Evolutionary conservation across 2,888 invertebrate species (phyloP), one percentile per base, ranked within the genome.

Genomic region (Sinotaia quadrata): DNA sequence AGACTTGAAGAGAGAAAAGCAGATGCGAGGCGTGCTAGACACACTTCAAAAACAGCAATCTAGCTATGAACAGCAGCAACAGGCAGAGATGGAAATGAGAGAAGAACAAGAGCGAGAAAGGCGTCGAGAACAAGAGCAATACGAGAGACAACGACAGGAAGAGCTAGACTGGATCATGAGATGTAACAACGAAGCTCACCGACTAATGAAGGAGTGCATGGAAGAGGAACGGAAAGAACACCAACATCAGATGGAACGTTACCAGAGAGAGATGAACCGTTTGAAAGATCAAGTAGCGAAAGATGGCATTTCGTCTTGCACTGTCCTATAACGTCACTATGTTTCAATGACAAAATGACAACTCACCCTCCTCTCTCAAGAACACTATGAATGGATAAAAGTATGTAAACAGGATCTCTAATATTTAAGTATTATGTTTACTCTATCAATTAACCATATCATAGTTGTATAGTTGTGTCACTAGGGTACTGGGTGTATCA

Each of bases 251-350:
- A 44, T 56, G 12, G 29, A 41, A 24, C 29, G 15, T n/a, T 27
- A 52, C 8, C 24, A 33, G 15, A 12, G 18, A 15, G 65, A 65
- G 56, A 65, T 65, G 65, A 36, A 44, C 15, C 27, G 21, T 1
- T 15, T 75, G 24, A 77, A 74, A 72, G 66, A 65, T 24, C 68
- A 73, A 36, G 61, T 75, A n/a, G 74, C 74, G n/a, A n/a, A n/a
- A n/a, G n/a, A n/a, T n/a, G n/a, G n/a, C n/a, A n/a, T n/a, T n/a
- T n/a, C n/a, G n/a, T n/a, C n/a, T n/a, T n/a, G n/a, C n/a, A n/a
- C n/a, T n/a, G n/a, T n/a, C n/a, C n/a, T n/a, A n/a, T n/a, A n/a
- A n/a, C n/a, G n/a, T n/a, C n/a, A n/a, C n/a, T n/a, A n/a, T n/a
- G n/a, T n/a, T n/a, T n/a, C n/a, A n/a, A n/a, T n/a, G n/a, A n/a